Percentiles rank a stretch among this genome's conserved stretches.
Evolutionary conservation across 2,888 invertebrate genomes (phyloP).

Genomic region (Tridacna crocea): DNA sequence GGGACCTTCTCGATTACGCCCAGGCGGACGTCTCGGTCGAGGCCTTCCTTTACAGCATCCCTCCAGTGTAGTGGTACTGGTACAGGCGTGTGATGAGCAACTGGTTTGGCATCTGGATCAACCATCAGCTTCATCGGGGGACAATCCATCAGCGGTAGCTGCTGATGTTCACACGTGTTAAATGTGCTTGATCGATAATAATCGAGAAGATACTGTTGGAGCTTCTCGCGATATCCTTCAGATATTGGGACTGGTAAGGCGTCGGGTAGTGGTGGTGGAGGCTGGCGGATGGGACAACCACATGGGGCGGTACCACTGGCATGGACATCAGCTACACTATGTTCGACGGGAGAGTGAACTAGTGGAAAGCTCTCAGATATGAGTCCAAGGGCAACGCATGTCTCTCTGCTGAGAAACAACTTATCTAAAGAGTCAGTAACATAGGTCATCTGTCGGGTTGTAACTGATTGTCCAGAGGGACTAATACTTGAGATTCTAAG

Average conservation of each 20-base stretch:
- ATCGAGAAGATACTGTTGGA: conserved; percentile 61
- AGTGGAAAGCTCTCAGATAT: conserved; percentile 60
- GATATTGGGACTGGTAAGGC: conserved; percentile 60
- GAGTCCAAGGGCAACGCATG: conserved; percentile 65
- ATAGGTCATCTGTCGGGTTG: conserved; percentile 70
- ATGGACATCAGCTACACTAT: background rate
- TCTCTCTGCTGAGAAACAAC: conserved; percentile 68
- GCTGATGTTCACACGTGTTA: conserved; percentile 71
- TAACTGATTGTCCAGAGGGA: conserved; percentile 26
- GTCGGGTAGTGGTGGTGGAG: conserved; percentile 52
- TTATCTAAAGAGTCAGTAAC: conserved; percentile 66
- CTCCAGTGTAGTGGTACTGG: no score
- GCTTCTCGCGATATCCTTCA: conserved; percentile 45
- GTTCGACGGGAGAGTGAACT: background rate
- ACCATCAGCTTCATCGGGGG: no score
- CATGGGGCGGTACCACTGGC: conserved; percentile 5
- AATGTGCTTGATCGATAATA: conserved; percentile 69
- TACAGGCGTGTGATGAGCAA: no score
- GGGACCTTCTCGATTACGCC: no score
- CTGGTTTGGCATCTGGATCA: no score
- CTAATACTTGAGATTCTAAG: conserved; percentile 58
- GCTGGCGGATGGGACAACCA: conserved; percentile 31
- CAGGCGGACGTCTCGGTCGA: no score
- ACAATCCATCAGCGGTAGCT: conserved; percentile 59
- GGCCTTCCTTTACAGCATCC: no score